phyloP scores from a whole-genome alignment of 2,797 vertebrate genomes.

The Spheniscus humboldti region DNA sequence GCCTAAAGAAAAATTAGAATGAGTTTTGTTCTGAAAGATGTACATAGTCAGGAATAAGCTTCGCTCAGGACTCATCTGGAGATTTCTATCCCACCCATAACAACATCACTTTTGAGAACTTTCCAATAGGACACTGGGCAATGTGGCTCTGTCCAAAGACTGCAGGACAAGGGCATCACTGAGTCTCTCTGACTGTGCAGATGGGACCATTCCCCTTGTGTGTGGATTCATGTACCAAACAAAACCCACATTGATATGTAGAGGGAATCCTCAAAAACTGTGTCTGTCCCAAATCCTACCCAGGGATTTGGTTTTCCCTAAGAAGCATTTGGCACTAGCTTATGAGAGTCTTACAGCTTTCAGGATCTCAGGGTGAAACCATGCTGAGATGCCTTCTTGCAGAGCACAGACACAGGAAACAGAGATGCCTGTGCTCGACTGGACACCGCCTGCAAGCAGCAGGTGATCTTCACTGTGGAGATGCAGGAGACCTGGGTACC shows the following conservation, averaged over 20 bases:
- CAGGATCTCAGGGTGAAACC: background rate
- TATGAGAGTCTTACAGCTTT: background rate
- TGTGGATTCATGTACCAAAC: background rate
- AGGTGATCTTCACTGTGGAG: background rate
- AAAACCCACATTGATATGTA: background rate
- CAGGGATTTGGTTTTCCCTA: background rate
- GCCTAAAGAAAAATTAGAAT: background rate
- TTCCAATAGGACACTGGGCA: background rate
- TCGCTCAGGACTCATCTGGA: background rate
- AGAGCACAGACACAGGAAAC: background rate
- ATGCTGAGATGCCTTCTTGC: background rate
- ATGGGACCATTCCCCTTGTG: background rate
- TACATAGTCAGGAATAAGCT: background rate
- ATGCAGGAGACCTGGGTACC: background rate
- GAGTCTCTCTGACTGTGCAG: background rate
- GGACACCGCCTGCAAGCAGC: background rate
- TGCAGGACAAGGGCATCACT: background rate
- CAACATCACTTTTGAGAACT: background rate
- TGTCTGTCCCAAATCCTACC: background rate
- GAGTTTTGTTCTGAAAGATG: background rate
- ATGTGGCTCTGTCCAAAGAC: background rate
- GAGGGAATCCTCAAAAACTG: background rate
- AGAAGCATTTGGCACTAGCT: background rate
- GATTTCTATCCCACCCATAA: background rate
- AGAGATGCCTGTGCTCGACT: background rate